Percentiles rank a stretch among this genome's conserved stretches.
phyloP scores from a whole-genome alignment of 2,888 invertebrate genomes.

The Zonitis immaculata region DNA sequence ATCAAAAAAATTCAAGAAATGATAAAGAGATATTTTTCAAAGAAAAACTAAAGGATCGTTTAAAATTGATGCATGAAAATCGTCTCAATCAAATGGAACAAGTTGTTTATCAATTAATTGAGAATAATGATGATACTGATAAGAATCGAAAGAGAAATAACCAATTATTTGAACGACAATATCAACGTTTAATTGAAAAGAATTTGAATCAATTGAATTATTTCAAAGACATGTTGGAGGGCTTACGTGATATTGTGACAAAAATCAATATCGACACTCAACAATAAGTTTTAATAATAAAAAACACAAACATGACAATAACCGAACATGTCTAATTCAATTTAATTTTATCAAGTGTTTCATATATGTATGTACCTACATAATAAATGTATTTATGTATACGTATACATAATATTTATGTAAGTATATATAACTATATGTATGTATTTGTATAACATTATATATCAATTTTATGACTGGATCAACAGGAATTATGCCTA shows the following conservation, averaged over 20 bases:
- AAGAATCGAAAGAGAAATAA: background rate
- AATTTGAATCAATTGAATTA: background rate
- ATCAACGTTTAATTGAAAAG: background rate
- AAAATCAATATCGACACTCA: background rate
- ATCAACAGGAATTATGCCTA: no score
- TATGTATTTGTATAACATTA: no score
- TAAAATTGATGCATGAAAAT: constrained; percentile 24
- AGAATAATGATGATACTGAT: background rate
- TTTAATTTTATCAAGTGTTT: no score
- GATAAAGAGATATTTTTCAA: constrained; percentile 28
- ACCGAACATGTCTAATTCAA: no score
- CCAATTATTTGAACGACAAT: background rate
- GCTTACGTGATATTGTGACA: background rate
- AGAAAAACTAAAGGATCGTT: constrained; percentile 15
- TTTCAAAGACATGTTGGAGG: background rate
- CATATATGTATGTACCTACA: no score
- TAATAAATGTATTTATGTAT: no score
- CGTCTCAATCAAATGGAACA: background rate
- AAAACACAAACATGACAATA: no score
- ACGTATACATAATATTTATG: no score
- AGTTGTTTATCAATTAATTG: background rate
- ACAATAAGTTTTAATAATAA: no score
- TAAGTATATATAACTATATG: no score
- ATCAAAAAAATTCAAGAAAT: no score
- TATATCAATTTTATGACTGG: no score